A percentile compares a stretch with the other conserved stretches of the same genome.
These are phyloP conservation scores for Apotomis turbidana DNA, from an alignment of 2,888 invertebrate genomes.

Conservation along the genomic window DNA sequence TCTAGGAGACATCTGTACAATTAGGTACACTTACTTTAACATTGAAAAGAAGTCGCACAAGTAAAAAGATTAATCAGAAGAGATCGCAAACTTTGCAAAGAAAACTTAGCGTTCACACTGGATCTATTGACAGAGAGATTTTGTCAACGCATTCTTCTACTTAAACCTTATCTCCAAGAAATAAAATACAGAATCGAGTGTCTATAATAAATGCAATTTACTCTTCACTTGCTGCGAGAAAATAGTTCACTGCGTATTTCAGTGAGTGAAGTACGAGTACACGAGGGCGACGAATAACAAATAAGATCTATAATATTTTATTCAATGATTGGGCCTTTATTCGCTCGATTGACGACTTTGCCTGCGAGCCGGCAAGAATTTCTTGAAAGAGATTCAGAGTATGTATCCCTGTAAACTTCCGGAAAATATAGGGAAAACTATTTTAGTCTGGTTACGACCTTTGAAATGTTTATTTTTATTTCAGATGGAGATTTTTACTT, in stretches of 20 bases:
- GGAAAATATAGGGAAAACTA: neutral
- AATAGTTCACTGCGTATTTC: slow-evolving; percentile 18
- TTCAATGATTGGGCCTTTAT: slow-evolving; percentile 26
- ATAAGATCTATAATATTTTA: slow-evolving; percentile 30
- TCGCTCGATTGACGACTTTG: slow-evolving; percentile 15
- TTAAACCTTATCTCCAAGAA: slow-evolving; percentile 3
- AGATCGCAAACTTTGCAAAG: slow-evolving; percentile 27
- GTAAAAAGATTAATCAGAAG: slow-evolving; percentile 24
- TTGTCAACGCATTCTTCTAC: neutral
- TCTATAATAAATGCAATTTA: slow-evolving; percentile 7
- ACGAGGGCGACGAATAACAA: slow-evolving; percentile 18
- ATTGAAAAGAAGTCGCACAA: neutral
- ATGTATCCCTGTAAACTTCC: neutral
- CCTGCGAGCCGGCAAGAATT: neutral
- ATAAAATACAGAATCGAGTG: slow-evolving; percentile 8
- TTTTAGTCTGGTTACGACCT: neutral
- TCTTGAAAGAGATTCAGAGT: neutral
- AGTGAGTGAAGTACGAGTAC: neutral
- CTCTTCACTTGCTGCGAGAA: slow-evolving; percentile 5
- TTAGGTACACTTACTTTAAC: too few relatives aligned
- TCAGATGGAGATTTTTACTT: neutral
- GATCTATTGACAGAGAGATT: neutral
- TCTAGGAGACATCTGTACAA: too few relatives aligned
- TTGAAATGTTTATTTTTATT: neutral
- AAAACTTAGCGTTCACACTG: slow-evolving; percentile 14